Base-by-base conservation (phyloP, 2,888 invertebrate genomes). In the Tethea ocularis region DNA sequence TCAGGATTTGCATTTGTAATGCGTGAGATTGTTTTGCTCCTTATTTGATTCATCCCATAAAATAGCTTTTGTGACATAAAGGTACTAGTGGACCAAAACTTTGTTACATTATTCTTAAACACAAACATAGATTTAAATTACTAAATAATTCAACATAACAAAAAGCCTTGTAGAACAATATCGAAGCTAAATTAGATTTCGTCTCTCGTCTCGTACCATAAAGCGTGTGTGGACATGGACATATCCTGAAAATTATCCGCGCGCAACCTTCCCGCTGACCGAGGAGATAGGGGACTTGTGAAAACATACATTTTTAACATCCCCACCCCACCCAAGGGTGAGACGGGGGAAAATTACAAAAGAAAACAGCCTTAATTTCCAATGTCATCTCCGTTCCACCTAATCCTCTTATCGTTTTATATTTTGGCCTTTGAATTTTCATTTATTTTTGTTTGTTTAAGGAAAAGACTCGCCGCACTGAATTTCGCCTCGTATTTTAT, bases 351-450 rank as follows among this genome's bases (percentile, higher is more conserved):
- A 87, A 91, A 92, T 92, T 91, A 93, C 92, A 92, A 93, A 92
- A 89, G 91, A 91, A 93, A 92, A 92, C 91, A 91, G 83, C 91
- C 93, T 92, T 92, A 93, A 93, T 93, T 92, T 92, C 92, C 91
- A 93, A 91, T 91, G 93, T 92, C 93, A 93, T 93, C 91, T 92
- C 92, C 91, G 91, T 87, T 89, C 89, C 88, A 84, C 88, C 87
- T 93, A 92, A 93, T 93, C 93, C 87, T 92, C 92, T 93, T 93
- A 92, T 89, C 90, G 90, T 89, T 91, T 90, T 91, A 90, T 92
- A 89, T 92, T 91, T 90, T 80, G 89, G 87, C 85, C 89, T 90
- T 88, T 90, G 91, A 92, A 91, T 92, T 91, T 91, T 93, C 89
- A 91, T 92, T 91, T 91, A 88, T 91, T 91, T 89, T 89, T 85